Conservation (phyloP, 2,797 vertebrate species). For the Sebastes kiyomatsui region DNA sequence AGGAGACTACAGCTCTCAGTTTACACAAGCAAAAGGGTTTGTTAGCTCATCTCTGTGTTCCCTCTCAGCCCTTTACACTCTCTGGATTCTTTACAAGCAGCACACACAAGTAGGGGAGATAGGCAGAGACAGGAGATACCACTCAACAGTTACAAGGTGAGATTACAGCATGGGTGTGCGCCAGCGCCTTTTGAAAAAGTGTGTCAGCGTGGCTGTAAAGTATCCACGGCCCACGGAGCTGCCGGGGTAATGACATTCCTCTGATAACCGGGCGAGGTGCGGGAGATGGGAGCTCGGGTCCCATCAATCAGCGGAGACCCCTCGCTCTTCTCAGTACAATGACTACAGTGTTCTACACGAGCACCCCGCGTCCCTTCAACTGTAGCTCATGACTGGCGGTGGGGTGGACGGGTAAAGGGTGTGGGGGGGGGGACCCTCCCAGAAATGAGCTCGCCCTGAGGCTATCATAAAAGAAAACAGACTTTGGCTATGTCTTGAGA, state of each 20-base stretch:
- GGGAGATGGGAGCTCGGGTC: conserved; percentile 62
- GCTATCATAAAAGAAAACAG: conserved; percentile 68
- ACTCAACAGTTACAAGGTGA: conserved; percentile 69
- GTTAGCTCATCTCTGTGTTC: conserved; percentile 56
- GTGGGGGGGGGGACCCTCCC: conserved; percentile 31
- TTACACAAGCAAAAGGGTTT: conserved; percentile 65
- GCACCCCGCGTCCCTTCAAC: conserved; percentile 67
- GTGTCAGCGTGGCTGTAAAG: conserved; percentile 63
- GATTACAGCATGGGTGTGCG: conserved; percentile 59
- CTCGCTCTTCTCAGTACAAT: conserved; percentile 74
- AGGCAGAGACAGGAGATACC: conserved; percentile 51
- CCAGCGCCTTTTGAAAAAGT: conserved; percentile 54
- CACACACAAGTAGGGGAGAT: neutral
- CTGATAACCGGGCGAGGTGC: conserved; percentile 68
- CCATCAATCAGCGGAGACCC: conserved; percentile 75
- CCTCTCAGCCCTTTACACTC: conserved; percentile 24
- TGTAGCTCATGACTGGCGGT: conserved; percentile 69
- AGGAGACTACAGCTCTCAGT: conserved; percentile 50
- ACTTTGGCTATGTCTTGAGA: conserved; percentile 52
- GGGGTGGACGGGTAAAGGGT: conserved; percentile 15
- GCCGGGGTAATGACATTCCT: conserved; percentile 70
- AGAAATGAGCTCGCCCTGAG: conserved; percentile 59
- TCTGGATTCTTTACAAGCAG: conserved; percentile 34
- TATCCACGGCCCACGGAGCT: conserved; percentile 45
- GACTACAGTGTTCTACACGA: conserved; percentile 80